Conservation (phyloP, 2,888 invertebrate species). For the Anagyrus pseudococci region DNA sequence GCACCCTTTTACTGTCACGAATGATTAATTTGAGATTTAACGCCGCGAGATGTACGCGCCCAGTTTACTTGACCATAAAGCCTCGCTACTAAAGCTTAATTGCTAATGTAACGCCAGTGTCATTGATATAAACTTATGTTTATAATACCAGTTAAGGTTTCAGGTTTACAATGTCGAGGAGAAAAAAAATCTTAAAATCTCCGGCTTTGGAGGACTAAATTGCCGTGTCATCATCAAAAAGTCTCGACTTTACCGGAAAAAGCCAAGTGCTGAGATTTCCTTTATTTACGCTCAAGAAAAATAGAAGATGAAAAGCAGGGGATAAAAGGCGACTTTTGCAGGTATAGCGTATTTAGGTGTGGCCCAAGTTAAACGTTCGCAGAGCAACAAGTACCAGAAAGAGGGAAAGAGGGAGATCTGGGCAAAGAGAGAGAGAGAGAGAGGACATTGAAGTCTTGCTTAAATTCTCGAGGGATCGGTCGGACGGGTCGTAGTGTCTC, state of each 20-base stretch:
- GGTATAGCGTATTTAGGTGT: constrained; percentile 22
- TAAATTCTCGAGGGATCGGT: constrained; percentile 20
- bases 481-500: neutral
- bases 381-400: constrained; percentile 14
- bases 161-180: neutral
- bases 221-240: no score
- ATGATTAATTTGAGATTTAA: constrained; percentile 14
- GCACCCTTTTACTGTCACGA: constrained; percentile 24
- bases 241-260: no score
- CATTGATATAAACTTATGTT: no score
- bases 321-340: neutral
- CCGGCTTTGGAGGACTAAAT: no score
- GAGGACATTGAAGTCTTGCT: constrained; percentile 4
- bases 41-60: no score
- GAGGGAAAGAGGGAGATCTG: neutral
- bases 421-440: neutral
- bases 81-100: no score
- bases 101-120: no score
- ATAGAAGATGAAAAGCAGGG: no score
- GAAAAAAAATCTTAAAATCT: neutral
- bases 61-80: no score
- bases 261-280: no score
- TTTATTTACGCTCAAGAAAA: neutral
- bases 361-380: constrained; percentile 19
- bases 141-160: neutral